Evolutionary conservation across 2,888 invertebrate species (phyloP).

Genomic region (Ephialtes manifestator): DNA sequence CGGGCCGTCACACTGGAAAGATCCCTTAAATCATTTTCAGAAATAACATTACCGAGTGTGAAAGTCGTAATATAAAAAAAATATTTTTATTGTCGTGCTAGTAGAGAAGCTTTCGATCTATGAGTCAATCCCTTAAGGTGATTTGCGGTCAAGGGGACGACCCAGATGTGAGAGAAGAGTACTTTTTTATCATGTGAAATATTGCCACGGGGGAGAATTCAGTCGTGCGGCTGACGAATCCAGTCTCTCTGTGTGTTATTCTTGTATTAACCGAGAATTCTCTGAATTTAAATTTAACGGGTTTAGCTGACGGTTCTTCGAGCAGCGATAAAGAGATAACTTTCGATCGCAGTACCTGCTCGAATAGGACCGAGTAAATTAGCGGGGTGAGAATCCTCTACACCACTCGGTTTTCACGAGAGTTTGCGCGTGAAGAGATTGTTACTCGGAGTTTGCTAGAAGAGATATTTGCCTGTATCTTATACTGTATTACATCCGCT

Average conservation of each 20-base stretch:
- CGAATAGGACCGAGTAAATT: slow-evolving; percentile 38
- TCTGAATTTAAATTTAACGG: slow-evolving; percentile 46
- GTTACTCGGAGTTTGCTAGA: background rate
- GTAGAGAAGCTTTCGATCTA: background rate
- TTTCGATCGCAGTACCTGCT: slow-evolving; percentile 20
- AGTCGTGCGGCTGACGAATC: background rate
- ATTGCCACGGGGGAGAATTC: slow-evolving; percentile 8
- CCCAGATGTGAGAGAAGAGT: background rate
- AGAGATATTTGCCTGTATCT: slow-evolving; percentile 31
- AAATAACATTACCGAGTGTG: background rate
- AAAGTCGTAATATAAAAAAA: background rate
- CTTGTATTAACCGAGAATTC: slow-evolving; percentile 15
- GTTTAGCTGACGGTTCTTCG: slow-evolving; percentile 23
- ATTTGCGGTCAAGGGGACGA: background rate
- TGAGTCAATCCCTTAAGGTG: background rate
- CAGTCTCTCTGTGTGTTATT: slow-evolving; percentile 1
- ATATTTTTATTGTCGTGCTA: background rate
- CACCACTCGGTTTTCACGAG: slow-evolving; percentile 18
- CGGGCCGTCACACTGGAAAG: too few species aligned
- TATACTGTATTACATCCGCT: slow-evolving; percentile 40
- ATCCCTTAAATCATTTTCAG: background rate
- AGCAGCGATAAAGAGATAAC: slow-evolving; percentile 47
- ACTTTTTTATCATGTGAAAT: slow-evolving; percentile 16
- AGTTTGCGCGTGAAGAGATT: slow-evolving; percentile 2
- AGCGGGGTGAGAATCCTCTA: slow-evolving; percentile 50